Base-by-base conservation (phyloP, 2,113 vertebrate species). In the Macquaria ambigua region DNA sequence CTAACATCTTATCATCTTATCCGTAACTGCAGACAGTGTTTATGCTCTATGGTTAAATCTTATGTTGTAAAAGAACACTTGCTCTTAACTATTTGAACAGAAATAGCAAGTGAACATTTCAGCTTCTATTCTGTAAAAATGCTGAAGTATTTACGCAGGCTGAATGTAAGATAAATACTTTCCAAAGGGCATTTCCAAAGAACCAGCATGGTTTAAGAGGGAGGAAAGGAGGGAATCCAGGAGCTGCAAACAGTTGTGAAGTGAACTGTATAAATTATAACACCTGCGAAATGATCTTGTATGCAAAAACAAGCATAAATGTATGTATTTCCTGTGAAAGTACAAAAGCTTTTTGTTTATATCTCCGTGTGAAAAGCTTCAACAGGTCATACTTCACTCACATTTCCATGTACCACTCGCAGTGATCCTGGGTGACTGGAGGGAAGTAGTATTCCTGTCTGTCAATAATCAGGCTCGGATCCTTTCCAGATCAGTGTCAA, bases 1-100 rank as follows among this genome's bases (percentile, higher is more conserved):
- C 59, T 20, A 56, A 84, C 76, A 80, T 59, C 62, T n/a, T n/a
- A n/a, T 41, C 53, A 12, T 73, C 48, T 62, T 62, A 3, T 77
- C 2, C 16, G 18, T 23, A 39, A 9, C 28, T 15, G 62, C 50
- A 41, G 23, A 2, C 7, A 18, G 9, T 61, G 0, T 76, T 43
- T 31, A 34, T 16, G 15, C 7, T 43, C 31, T 21, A n/a, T 4
- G 12, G 11, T 23, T 37, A 20, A 70, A 70, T 23, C 18, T 23
- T 61, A 15, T 5, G 10, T 39, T 11, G 15, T 11, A 7, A 39
- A 41, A 56, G 52, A 39, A 31, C 28, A 48, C 8, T 31, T 62
- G 16, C 31, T 62, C 59, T 31, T 37, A 16, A 59, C n/a, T 28
- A 28, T 7, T 6, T 25, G 11, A 16, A 1, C 5, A 16, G 25